Evolutionary conservation across 2,797 vertebrate genomes (phyloP).

Genomic region (Lepilemur ruficaudatus): DNA sequence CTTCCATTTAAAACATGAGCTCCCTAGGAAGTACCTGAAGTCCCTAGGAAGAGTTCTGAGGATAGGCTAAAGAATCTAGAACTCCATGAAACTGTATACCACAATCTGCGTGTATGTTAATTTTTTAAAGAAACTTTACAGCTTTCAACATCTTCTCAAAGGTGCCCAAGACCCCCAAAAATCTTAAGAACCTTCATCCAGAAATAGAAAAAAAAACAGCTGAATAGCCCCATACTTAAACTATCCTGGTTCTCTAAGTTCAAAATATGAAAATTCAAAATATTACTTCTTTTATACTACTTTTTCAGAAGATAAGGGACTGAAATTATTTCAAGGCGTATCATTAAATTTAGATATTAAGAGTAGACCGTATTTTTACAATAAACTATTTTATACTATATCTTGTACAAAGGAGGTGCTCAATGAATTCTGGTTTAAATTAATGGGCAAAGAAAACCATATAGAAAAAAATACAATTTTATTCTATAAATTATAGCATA

Average conservation of each 20-base stretch:
- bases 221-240: neutral
- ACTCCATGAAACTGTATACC: neutral
- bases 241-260: neutral
- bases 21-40: neutral
- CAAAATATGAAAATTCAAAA: slow-evolving; percentile 33
- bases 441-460: slow-evolving; percentile 63
- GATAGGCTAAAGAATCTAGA: neutral
- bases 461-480: slow-evolving; percentile 43
- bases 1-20: neutral
- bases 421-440: slow-evolving; percentile 40
- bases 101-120: neutral
- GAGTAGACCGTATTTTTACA: neutral
- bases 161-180: neutral
- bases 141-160: slow-evolving; percentile 35
- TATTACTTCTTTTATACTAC: neutral
- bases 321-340: slow-evolving; percentile 36
- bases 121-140: slow-evolving; percentile 16
- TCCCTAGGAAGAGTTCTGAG: neutral
- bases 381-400: neutral
- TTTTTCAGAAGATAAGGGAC: neutral
- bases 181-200: neutral
- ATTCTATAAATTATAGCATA: slow-evolving; percentile 31
- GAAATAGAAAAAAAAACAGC: neutral
- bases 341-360: slow-evolving; percentile 25
- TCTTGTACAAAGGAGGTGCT: neutral